Base-by-base conservation (phyloP, 2,113 vertebrate genomes). In the Nanorana parkeri region DNA sequence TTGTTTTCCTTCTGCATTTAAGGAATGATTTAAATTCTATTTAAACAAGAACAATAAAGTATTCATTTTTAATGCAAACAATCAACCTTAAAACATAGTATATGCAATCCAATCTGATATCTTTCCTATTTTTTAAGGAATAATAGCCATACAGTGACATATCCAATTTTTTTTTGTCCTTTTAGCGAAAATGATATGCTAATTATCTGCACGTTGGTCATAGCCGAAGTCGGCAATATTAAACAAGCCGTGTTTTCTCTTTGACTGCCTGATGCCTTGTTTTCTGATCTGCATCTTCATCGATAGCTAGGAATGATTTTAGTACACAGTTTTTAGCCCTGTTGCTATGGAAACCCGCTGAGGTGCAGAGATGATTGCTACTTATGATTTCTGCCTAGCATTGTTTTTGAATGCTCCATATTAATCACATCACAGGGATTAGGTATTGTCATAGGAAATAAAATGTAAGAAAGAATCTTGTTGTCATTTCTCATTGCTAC, bases 151-250 rank as follows among this genome's bases (percentile, higher is more conserved):
- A 5, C 54, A 11, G 24, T 17, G 52, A 19, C 21, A 8, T 26
- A 55, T 55, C 51, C 29, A 19, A 72, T 47, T 91, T 93, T 93
- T 93, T 93, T 72, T 90, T 92, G 93, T 91, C 92, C 92, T 92
- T 91, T 91, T 91, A 92, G 92, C 85, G 87, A 93, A 86, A 87
- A 16, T 19, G 19, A 75, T 75, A 23, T 75, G 16, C 26, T 75
- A 75, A 75, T 32, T 75, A 75, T 58, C 20, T 20, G 21, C 61
- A 21, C 52, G 61, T 75, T 60, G 32, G 17, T 75, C 55, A 23
- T 75, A 20, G 52, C 71, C 41, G 8, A 11, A 47, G 41, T 21
- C 26, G 7, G 54, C 56, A 56, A 73, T 32, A 58, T 74, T 47
- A 65, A 20, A 55, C 71, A 73, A 41, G 24, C 47, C 29, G 17